A percentile compares a stretch with the other conserved stretches of the same genome.
phyloP scores from a whole-genome alignment of 2,797 vertebrate genomes.

The Vultur gryphus region DNA sequence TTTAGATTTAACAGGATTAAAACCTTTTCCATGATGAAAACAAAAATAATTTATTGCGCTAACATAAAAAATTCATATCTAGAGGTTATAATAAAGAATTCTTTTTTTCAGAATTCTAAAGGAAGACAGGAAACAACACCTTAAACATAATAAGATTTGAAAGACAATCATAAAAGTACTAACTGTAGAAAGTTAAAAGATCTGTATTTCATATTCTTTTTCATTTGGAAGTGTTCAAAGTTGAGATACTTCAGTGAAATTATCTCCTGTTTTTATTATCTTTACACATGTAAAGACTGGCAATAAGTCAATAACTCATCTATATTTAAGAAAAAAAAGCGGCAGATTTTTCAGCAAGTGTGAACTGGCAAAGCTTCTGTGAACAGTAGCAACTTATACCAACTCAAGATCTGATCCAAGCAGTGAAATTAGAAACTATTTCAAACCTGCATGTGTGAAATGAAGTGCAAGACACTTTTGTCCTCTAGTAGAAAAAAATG shows the following conservation, averaged over 20 bases:
- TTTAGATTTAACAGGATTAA: background rate
- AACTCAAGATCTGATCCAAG: background rate
- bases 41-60: background rate
- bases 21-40: background rate
- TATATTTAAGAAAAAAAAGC: background rate
- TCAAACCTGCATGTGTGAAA: background rate
- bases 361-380: background rate
- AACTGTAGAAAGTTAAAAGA: background rate
- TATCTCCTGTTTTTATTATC: background rate
- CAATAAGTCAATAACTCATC: background rate
- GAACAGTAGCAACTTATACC: background rate
- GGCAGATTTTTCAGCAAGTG: background rate
- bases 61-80: background rate
- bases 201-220: background rate
- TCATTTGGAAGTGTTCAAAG: background rate
- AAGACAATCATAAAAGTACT: background rate
- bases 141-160: background rate
- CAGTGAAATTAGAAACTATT: background rate
- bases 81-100: background rate
- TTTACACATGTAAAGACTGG: background rate
- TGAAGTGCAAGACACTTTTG: background rate
- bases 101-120: background rate
- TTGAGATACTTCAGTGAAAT: background rate
- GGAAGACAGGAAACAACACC: background rate
- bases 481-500: background rate